A percentile compares a stretch with the other conserved stretches of the same genome.
Evolutionary conservation across 2,888 invertebrate genomes (phyloP).

Genomic region (Cloeon dipterum): DNA sequence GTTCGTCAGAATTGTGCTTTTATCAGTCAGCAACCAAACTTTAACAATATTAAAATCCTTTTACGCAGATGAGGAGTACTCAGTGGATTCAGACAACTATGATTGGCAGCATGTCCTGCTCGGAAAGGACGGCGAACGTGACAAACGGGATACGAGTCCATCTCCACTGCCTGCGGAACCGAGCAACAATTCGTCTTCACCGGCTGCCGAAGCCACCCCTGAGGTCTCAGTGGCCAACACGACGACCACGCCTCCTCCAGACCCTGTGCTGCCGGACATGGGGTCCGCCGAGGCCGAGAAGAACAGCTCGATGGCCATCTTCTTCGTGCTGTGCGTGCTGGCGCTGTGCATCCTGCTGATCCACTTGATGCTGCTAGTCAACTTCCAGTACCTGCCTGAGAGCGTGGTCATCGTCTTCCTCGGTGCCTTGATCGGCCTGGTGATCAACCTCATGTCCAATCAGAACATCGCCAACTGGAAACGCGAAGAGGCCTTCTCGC

Average conservation of each 20-base stretch:
- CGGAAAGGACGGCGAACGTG: too few relatives aligned
- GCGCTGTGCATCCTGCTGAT: conserved; percentile 86
- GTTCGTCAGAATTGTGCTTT: too few relatives aligned
- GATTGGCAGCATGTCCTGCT: too few relatives aligned
- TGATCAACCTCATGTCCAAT: conserved; percentile 71
- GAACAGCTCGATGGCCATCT: conserved; percentile 90
- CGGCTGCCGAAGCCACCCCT: too few relatives aligned
- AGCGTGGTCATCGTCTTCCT: conserved; percentile 92
- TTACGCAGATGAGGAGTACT: too few relatives aligned
- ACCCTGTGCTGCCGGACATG: conserved; percentile 59
- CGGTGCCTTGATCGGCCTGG: conserved; percentile 77
- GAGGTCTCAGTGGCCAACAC: too few relatives aligned
- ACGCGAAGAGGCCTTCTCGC: conserved; percentile 94
- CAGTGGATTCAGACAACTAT: too few relatives aligned
- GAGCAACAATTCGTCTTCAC: too few relatives aligned
- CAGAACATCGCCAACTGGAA: conserved; percentile 85
- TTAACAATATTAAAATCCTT: too few relatives aligned
- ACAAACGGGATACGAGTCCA: too few relatives aligned
- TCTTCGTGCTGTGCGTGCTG: conserved; percentile 88
- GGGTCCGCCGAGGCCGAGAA: conserved; percentile 90
- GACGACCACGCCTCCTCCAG: conserved; percentile 1
- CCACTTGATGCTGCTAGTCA: conserved; percentile 83
- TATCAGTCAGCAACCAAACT: too few relatives aligned
- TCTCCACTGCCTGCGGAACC: too few relatives aligned
- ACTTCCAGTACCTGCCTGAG: conserved; percentile 92